Evolutionary conservation across 2,113 vertebrate species (phyloP).

Genomic region (Macaca mulatta): DNA sequence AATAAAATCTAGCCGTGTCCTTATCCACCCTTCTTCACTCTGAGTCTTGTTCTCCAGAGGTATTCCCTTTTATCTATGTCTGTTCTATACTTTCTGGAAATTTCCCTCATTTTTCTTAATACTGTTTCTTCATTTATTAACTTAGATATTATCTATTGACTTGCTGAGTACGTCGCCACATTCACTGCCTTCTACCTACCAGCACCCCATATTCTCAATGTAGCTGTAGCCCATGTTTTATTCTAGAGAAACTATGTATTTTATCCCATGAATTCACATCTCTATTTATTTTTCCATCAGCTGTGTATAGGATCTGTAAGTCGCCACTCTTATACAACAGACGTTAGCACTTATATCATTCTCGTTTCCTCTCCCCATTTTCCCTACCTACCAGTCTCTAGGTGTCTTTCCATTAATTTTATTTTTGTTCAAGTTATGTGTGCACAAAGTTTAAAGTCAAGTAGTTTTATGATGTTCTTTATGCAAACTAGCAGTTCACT

Average conservation of each 20-base stretch:
- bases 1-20: not conserved
- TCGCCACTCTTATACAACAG: not conserved
- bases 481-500: not conserved
- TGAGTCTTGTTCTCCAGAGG: not conserved
- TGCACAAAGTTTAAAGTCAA: not conserved
- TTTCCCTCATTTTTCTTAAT: not conserved
- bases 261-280: not conserved
- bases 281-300: not conserved
- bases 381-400: not conserved
- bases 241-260: not conserved
- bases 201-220: accelerated
- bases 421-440: not conserved
- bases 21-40: not conserved
- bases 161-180: too few relatives aligned
- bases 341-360: not conserved
- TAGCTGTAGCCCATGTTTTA: not conserved
- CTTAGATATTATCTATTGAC: not conserved
- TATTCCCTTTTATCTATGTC: not conserved
- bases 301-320: not conserved
- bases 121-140: not conserved
- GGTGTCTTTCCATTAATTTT: not conserved
- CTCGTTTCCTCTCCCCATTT: not conserved
- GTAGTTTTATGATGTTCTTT: not conserved
- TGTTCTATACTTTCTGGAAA: not conserved
- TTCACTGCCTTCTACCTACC: not conserved